Base-by-base conservation (phyloP, 1,140 invertebrate species). In the Drosophila lacertosa region DNA sequence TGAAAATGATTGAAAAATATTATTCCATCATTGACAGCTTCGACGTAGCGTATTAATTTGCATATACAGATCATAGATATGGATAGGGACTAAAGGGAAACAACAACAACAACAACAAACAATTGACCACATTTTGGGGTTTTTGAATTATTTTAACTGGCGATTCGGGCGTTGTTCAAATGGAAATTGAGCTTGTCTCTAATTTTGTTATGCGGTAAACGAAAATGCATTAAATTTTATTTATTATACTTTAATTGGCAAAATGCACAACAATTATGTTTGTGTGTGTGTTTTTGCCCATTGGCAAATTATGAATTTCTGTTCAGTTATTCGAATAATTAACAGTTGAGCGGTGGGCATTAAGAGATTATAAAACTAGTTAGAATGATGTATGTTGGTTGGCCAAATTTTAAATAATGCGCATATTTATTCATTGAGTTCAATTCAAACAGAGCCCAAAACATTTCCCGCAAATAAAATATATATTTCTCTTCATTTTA, bases 1-100 rank as follows among this genome's bases (percentile, higher is more conserved):
- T 68, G 42, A 40, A 76, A 80, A 80, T 80, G 83, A 86, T 86
- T 80, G 77, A 80, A 80, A 63, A 84, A 84, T 81, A 86, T 81
- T 84, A 84, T 84, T 74, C 47, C 60, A 76, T 74, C 59, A 84
- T 67, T 86, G 68, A 80, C 81, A 83, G 81, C 81, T 81, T 81
- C 64, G 62, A 64, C 62, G 50, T 58, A 35, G 55, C 67, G 53
- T 80, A 69, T 63, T 80, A 68, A 86, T 86, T 86, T 86, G 77
- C 68, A 76, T 73, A 64, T 50, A 82, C 63, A 57, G 26, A 33
- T 51, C 47, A 54, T 13, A 69, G 50, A 37, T 47, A 62, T 50
- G 45, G 13, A 24, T 18, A 33, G 57, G n/a, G n/a, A n/a, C n/a
- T n/a, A n/a, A n/a, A n/a, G n/a, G n/a, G n/a, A n/a, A n/a, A n/a